Conservation (phyloP, 2,113 vertebrate species). For the Cryptomyrus ogoouensis region DNA sequence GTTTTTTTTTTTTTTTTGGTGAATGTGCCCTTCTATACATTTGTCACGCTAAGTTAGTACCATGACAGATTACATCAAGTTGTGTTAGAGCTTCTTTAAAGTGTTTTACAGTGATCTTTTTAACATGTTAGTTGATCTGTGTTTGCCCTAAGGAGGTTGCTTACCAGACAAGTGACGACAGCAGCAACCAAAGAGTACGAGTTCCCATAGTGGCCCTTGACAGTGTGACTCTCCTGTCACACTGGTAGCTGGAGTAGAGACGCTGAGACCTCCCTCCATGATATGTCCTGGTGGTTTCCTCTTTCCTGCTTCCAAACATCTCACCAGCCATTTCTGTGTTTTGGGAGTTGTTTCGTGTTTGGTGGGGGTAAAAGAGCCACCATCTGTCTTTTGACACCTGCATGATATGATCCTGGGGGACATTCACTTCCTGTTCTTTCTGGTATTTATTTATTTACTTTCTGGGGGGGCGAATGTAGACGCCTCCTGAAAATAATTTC, state of each 20-base stretch:
- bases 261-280: slow-evolving; percentile 4
- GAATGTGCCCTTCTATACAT: neutral
- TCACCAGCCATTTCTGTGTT: neutral
- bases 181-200: neutral
- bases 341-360: neutral
- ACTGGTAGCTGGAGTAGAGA: neutral
- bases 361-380: neutral
- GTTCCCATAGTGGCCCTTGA: neutral
- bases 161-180: neutral
- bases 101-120: neutral
- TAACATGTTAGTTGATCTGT: neutral
- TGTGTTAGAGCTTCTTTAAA: neutral
- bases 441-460: neutral
- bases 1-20: neutral
- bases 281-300: neutral
- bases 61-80: neutral
- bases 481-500: neutral
- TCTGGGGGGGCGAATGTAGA: neutral
- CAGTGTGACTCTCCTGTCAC: neutral
- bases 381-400: neutral
- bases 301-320: neutral
- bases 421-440: neutral
- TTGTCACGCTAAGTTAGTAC: neutral
- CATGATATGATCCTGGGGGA: neutral
- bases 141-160: neutral